Evolutionary conservation across 2,888 invertebrate species (phyloP), one percentile per base, ranked within the genome.

Genomic region (Limenitis camilla): DNA sequence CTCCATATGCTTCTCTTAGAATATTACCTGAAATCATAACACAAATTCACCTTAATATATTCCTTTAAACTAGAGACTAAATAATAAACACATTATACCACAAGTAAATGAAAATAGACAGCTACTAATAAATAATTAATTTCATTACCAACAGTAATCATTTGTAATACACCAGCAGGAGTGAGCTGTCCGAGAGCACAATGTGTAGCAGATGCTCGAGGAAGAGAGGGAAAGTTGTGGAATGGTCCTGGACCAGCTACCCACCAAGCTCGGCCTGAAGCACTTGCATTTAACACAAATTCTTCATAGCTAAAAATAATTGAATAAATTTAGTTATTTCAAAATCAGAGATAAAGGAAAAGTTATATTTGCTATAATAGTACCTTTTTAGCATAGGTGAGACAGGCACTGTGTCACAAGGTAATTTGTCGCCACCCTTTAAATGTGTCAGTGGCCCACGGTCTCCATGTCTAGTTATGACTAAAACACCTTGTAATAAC

Each of bases 151-250:
- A 95, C 90, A 60, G 91, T 91, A 28, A 97, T 78, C 68, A 96
- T 90, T 78, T 98, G 98, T 33, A 93, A 88, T 2, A 96, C 89
- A 0, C 97, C 97, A 42, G 92, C 84, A 7, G 93, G 92, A 0
- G 97, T 97, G 52, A 98, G 87, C 68, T 96, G 95, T 0, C 96
- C 96, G 9, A 94, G 84, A n/a, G 92, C 91, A 69, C 97, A 97
- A 57, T 91, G 91, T 0, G 89, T 91, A 40, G 76, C 77, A 1
- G 76, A 59, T 0, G 77, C 71, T 0, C 74, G 73, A 1, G 96
- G 95, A 8, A 95, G 76, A 42, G 94, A 88, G 0, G 95, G 94
- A 72, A 96, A 95, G 58, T 93, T 93, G 75, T 95, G 94, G 73
- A 96, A 96, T 0, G 95, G 93, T 0, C 95, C 95, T 45, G 92